These are phyloP conservation scores for Automeris io DNA, from an alignment of 2,888 invertebrate species.

Conservation along the genomic window DNA sequence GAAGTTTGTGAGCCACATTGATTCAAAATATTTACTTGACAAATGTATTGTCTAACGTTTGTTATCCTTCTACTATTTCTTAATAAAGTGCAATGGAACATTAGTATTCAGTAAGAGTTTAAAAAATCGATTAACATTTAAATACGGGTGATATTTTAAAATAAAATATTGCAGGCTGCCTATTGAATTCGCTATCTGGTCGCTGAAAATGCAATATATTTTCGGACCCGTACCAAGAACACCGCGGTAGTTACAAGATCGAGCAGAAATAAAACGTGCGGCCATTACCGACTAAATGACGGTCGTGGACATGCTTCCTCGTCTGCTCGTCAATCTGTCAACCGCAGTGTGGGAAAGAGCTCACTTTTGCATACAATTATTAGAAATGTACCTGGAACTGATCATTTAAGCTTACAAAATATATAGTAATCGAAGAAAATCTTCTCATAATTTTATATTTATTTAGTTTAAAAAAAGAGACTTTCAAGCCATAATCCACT, in stretches of 20 bases:
- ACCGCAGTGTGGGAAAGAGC: conserved; percentile 2
- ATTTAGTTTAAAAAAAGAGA: too few species aligned
- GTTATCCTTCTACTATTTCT: too few species aligned
- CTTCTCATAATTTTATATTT: too few species aligned
- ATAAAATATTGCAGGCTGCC: neutral
- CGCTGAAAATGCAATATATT: conserved; percentile 4
- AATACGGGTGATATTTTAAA: neutral
- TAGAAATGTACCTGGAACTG: neutral
- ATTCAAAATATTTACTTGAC: too few species aligned
- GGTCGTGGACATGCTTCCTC: conserved; percentile 5
- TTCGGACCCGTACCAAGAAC: conserved; percentile 7
- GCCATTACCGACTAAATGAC: conserved; percentile 4
- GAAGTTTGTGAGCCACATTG: too few species aligned
- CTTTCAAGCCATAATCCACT: too few species aligned
- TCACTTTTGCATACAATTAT: conserved; percentile 1
- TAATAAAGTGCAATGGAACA: too few species aligned
- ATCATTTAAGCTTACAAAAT: neutral
- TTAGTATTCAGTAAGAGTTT: too few species aligned
- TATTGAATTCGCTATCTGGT: neutral
- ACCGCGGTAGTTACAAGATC: neutral
- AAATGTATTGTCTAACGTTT: too few species aligned
- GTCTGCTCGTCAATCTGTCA: conserved; percentile 7
- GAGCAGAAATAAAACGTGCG: conserved; percentile 6
- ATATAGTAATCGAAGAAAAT: too few species aligned
- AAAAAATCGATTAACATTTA: neutral